A percentile compares a stretch with the other conserved stretches of the same genome.
Evolutionary conservation across 2,888 invertebrate species (phyloP).

Genomic region (Mesorhabditis spiculigera): DNA sequence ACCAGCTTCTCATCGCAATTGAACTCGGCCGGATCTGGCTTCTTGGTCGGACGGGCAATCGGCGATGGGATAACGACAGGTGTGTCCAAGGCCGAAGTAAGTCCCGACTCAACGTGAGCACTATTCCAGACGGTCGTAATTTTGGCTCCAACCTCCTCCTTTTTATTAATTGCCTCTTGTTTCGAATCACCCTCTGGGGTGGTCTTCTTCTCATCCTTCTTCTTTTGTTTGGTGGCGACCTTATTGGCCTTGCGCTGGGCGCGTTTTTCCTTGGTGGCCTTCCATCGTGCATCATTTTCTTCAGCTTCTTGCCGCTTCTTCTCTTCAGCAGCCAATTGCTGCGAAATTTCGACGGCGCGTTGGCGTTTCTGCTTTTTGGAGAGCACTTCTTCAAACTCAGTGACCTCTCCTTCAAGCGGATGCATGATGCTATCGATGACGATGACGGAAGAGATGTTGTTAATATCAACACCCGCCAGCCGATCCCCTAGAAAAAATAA

Average conservation of each 20-base stretch:
- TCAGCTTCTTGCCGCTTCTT: constrained; percentile 16
- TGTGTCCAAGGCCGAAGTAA: background rate
- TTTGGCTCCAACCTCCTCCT: background rate
- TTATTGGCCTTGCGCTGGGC: constrained; percentile 3
- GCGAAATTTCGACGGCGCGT: constrained; percentile 9
- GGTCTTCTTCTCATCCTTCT: constrained; percentile 13
- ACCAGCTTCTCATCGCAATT: no score
- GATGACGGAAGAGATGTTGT: constrained; percentile 13
- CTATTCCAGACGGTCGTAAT: constrained; percentile 39
- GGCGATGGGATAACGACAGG: constrained; percentile 36
- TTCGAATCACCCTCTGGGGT: constrained; percentile 13
- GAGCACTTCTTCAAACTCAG: constrained; percentile 21
- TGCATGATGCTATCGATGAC: constrained; percentile 14
- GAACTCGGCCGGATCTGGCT: no score
- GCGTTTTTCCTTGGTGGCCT: constrained; percentile 12
- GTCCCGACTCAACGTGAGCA: constrained; percentile 18
- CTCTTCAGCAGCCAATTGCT: constrained; percentile 17
- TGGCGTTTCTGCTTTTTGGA: constrained; percentile 21
- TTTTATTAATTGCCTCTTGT: constrained; percentile 10
- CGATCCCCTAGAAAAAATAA: constrained; percentile 6
- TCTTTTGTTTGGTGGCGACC: background rate
- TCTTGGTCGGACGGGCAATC: constrained; percentile 38
- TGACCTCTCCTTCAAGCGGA: constrained; percentile 9
- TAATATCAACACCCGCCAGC: constrained; percentile 21
- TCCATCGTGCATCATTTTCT: constrained; percentile 13